phyloP scores from a whole-genome alignment of 2,797 vertebrate genomes.

The Dallia pectoralis region DNA sequence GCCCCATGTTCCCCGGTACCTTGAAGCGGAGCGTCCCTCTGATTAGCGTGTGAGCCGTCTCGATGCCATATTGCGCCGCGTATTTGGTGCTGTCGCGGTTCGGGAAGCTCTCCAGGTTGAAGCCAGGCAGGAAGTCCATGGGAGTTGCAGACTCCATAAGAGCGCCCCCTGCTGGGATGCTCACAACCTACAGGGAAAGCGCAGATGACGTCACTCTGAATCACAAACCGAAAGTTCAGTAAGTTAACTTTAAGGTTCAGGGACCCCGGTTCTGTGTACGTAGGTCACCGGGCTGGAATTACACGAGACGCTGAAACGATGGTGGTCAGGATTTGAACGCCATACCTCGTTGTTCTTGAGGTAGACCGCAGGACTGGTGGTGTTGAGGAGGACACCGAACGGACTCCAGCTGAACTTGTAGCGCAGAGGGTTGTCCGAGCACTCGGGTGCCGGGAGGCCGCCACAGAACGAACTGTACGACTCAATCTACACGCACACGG shows the following conservation, averaged over 20 bases:
- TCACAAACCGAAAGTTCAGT: not conserved
- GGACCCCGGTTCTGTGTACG: no score
- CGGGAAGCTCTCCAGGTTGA: slow-evolving; percentile 92
- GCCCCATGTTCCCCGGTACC: slow-evolving; percentile 29
- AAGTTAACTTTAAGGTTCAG: not conserved
- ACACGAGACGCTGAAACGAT: no score
- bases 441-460: slow-evolving; percentile 90
- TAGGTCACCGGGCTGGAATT: no score
- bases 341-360: slow-evolving; percentile 84
- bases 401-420: slow-evolving; percentile 99
- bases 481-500: slow-evolving; percentile 77
- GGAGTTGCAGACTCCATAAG: slow-evolving; percentile 79
- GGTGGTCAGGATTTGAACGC: not conserved
- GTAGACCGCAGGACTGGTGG: slow-evolving; percentile 84
- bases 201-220: not conserved
- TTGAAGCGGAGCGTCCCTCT: slow-evolving; percentile 92
- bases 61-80: slow-evolving; percentile 83
- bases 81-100: slow-evolving; percentile 96
- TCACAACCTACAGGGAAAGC: slow-evolving; percentile 75
- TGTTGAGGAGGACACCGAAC: slow-evolving; percentile 86
- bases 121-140: slow-evolving; percentile 91
- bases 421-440: slow-evolving; percentile 91
- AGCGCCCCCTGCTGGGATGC: slow-evolving; percentile 79
- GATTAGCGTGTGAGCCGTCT: slow-evolving; percentile 85
- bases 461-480: slow-evolving; percentile 93